These are phyloP conservation scores for Agrochola litura DNA, from an alignment of 2,888 invertebrate genomes.

Conservation along the genomic window DNA sequence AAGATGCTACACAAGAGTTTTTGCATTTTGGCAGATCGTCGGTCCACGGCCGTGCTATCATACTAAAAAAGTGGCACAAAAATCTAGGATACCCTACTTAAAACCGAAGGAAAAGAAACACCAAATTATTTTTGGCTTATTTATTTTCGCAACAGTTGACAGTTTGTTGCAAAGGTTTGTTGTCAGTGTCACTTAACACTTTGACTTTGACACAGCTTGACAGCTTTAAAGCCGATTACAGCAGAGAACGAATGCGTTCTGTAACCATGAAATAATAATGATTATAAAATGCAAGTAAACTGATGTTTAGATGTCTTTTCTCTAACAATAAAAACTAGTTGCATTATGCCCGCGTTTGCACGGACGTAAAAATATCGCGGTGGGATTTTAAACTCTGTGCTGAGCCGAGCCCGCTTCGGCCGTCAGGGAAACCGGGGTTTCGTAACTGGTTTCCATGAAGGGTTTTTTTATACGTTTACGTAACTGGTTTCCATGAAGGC, in stretches of 20 bases:
- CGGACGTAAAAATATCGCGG: too few relatives aligned
- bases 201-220: not conserved
- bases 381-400: too few relatives aligned
- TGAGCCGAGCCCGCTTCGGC: too few relatives aligned
- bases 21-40: conserved; percentile 96
- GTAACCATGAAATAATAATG: not conserved
- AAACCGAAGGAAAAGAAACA: conserved; percentile 1
- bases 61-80: conserved; percentile 64
- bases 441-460: too few relatives aligned
- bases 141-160: conserved; percentile 42
- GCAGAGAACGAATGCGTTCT: not conserved
- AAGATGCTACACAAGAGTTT: conserved; percentile 95
- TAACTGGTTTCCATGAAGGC: too few relatives aligned
- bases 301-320: too few relatives aligned
- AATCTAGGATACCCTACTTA: conserved; percentile 28
- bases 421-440: too few relatives aligned
- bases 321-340: not conserved
- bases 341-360: too few relatives aligned
- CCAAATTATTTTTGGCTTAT: conserved; percentile 40
- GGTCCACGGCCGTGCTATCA: conserved; percentile 93
- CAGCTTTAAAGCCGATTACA: too few relatives aligned
- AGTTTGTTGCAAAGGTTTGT: not conserved
- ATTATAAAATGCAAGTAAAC: not conserved
- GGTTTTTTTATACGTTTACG: too few relatives aligned
- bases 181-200: too few relatives aligned